These are phyloP conservation scores for Epizoanthus ramosus DNA, from an alignment of 92 coral and sea anemone species.

Conservation along the genomic window DNA sequence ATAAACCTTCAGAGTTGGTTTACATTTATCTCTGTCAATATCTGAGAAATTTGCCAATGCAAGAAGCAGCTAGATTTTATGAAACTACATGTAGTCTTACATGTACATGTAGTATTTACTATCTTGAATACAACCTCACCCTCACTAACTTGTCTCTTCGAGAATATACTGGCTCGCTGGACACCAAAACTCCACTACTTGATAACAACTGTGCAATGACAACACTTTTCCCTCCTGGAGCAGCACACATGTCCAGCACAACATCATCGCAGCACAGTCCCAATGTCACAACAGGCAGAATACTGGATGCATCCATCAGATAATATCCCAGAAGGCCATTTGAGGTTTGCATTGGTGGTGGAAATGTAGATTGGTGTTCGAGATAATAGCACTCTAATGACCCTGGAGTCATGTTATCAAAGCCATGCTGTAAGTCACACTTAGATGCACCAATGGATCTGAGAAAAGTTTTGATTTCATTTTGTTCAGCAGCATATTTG, in stretches of 20 bases:
- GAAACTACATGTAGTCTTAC: too few relatives aligned
- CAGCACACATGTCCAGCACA: slow-evolving; percentile 75
- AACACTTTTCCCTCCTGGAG: slow-evolving; percentile 72
- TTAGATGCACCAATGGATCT: slow-evolving; percentile 13
- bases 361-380: slow-evolving; percentile 2
- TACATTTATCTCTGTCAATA: too few relatives aligned
- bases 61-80: too few relatives aligned
- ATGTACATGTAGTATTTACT: too few relatives aligned
- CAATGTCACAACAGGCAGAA: slow-evolving; percentile 58
- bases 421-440: background rate
- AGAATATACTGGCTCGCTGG: slow-evolving; percentile 56
- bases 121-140: slow-evolving; percentile 39
- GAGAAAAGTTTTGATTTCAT: slow-evolving; percentile 31
- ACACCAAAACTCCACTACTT: slow-evolving; percentile 44
- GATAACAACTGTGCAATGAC: slow-evolving; percentile 57
- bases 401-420: background rate
- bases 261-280: slow-evolving; percentile 33
- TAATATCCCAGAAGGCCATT: slow-evolving; percentile 64
- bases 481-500: slow-evolving; percentile 52
- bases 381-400: slow-evolving; percentile 5
- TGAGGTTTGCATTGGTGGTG: slow-evolving; percentile 47
- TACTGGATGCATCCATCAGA: slow-evolving; percentile 66
- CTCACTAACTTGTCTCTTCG: slow-evolving; percentile 48
- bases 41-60: too few relatives aligned
- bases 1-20: too few relatives aligned